Base-by-base conservation (phyloP, 2,797 vertebrate genomes). In the Spinibarbus caldwelli region DNA sequence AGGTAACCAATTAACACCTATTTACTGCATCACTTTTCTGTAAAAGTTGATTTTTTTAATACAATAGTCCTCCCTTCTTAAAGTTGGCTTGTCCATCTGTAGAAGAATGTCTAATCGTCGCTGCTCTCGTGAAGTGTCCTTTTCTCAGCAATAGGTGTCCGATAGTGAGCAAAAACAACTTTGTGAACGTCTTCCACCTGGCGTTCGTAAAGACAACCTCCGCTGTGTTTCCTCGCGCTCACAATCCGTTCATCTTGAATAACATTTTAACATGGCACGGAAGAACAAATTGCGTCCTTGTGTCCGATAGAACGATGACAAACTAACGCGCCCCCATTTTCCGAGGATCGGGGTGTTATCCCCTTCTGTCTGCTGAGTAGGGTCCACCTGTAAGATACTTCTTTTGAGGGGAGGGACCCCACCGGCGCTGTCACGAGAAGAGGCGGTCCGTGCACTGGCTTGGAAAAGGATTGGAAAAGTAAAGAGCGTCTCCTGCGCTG, bases 401-500 rank as follows among this genome's bases (percentile, higher is more conserved):
- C 86, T 94, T 90, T 92, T 49, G 78, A 79, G 78, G 86, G 85
- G 89, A 89, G 94, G 94, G 91, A 92, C 91, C 86, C 90, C 89
- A 83, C 52, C 81, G 31, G 29, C 57, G 81, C 29, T 88, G 92
- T 93, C 92, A 93, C 93, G 91, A 90, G 90, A 80, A 87, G 88
- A 91, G 93, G 94, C 94, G 94, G 94, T 93, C 89, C 23, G 68
- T 81, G 89, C 86, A 83, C 91, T 36, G 82, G 92, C 92, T 97
- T 97, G 97, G 96, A 96, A 93, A 92, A 90, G 92, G 92, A 97
- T 97, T 97, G 97, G 97, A 93, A 93, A 93, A 90, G 89, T 86
- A 90, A 87, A 88, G 89, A 92, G 89, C 90, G 91, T 92, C 92
- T 90, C 87, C 87, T 90, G 54, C 89, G 91, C 89, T 91, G 94